phyloP scores from a whole-genome alignment of 2,888 invertebrate species.

The Pollenia angustigena region DNA sequence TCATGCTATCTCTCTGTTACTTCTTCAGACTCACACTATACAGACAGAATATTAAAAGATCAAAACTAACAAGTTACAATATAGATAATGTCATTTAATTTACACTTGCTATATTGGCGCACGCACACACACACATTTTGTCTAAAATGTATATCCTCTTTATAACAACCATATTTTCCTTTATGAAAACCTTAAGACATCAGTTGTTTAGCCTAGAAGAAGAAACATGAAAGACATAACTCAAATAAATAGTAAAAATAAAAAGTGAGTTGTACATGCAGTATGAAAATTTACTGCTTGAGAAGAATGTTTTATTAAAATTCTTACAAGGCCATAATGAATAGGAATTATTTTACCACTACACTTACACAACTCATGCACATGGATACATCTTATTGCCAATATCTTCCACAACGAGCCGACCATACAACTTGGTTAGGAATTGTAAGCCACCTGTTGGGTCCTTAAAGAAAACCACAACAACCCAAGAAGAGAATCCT shows the following conservation, averaged over 20 bases:
- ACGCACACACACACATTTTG: neutral
- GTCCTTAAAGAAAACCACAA: conserved; percentile 23
- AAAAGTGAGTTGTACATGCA: conserved; percentile 47
- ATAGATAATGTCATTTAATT: conserved; percentile 71
- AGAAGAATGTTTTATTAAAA: conserved; percentile 71
- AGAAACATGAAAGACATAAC: conserved; percentile 14
- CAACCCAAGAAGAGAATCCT: conserved; percentile 3
- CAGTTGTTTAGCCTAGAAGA: neutral
- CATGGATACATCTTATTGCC: conserved; percentile 1
- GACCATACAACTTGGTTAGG: conserved; percentile 19
- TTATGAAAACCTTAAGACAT: conserved; percentile 46
- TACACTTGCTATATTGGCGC: conserved; percentile 54
- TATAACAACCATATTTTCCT: conserved; percentile 37
- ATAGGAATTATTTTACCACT: conserved; percentile 53
- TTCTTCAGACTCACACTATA: conserved; percentile 9
- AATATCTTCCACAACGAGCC: conserved; percentile 4
- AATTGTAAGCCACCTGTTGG: conserved; percentile 58
- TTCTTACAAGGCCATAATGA: conserved; percentile 60
- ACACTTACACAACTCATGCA: neutral
- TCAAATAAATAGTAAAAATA: conserved; percentile 22
- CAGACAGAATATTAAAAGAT: conserved; percentile 63
- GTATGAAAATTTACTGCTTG: conserved; percentile 54
- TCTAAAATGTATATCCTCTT: neutral
- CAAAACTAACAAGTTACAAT: conserved; percentile 70
- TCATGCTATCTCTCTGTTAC: neutral